Evolutionary conservation across 2,888 invertebrate species (phyloP).

Genomic region (Masnerella sp.): DNA sequence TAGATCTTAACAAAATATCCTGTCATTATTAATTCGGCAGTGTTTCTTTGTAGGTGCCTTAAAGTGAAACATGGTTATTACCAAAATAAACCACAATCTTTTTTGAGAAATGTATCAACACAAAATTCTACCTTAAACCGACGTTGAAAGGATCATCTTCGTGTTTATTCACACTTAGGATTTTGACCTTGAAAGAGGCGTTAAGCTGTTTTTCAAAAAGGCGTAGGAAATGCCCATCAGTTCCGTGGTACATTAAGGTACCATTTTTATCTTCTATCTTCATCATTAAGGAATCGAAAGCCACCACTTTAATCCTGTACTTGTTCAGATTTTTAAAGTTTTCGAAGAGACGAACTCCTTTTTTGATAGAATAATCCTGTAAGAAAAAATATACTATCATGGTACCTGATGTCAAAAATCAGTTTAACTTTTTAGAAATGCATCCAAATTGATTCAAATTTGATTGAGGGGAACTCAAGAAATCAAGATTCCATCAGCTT

Average conservation of each 20-base stretch:
- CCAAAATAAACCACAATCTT: no score
- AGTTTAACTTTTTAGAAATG: background rate
- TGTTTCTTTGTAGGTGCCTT: conserved; percentile 39
- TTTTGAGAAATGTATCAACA: no score
- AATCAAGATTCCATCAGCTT: no score
- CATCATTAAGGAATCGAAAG: conserved; percentile 68
- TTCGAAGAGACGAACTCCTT: conserved; percentile 8
- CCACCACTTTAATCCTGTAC: conserved; percentile 35
- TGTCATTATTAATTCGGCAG: conserved; percentile 62
- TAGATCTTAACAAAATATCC: conserved; percentile 64
- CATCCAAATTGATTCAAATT: no score
- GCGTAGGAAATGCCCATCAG: conserved; percentile 61
- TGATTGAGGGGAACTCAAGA: no score
- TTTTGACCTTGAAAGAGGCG: conserved; percentile 49
- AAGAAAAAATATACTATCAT: no score
- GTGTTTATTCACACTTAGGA: conserved; percentile 27
- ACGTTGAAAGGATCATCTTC: conserved; percentile 62
- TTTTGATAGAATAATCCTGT: no score
- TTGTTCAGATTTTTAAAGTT: conserved; percentile 17
- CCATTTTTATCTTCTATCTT: conserved; percentile 75
- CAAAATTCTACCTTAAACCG: no score
- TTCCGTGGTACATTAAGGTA: background rate
- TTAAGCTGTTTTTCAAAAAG: conserved; percentile 57
- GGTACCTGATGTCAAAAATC: no score
- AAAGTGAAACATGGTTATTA: no score